Evolutionary conservation across 1,140 invertebrate genomes (phyloP), one percentile per base, ranked within the genome.

Genomic region (Araneus ventricosus): DNA sequence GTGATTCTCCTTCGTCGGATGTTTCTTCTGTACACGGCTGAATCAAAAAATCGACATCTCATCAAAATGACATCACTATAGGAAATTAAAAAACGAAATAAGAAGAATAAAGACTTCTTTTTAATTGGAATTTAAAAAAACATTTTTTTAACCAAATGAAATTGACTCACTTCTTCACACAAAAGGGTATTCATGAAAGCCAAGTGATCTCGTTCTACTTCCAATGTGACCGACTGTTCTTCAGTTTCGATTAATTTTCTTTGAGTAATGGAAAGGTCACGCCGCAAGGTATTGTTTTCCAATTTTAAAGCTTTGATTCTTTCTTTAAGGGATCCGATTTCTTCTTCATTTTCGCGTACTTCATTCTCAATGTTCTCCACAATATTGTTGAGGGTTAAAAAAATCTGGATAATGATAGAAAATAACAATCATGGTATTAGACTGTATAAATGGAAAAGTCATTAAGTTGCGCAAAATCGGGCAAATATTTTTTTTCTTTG

Each of bases 301-400:
- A 34, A 7, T 91, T 91, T 91, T 34, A 91, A 45, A 41, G 45
- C 17, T 82, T 61, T 82, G 30, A 91, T 91, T 22, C 63, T 84
- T 30, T 91, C 79, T 63, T 84, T 91, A 20, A 91, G 34, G 4
- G 30, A 39, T 82, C 30, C 37, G 3, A 84, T 91, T 91, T 82
- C 89, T 14, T 61, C 22, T 84, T 91, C 89, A 17, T 17, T 34
- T 61, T 63, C 57, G 22, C 63, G 82, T 17, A 91, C 75, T 91
- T 91, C 89, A 82, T 75, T 82, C 75, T 91, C 89, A 41, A 91
- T 91, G 41, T 91, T 91, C 61, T 91, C 89, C 5, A 91, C 89
- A 27, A 91, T 91, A 34, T 82, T 91, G 41, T 82, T 82, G 10
- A 91, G 59, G 1, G 67, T 84, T 30, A 91, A 84, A 63, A 91